Evolutionary conservation across 2,797 vertebrate genomes (phyloP).

Genomic region (Tragelaphus eurycerus): DNA sequence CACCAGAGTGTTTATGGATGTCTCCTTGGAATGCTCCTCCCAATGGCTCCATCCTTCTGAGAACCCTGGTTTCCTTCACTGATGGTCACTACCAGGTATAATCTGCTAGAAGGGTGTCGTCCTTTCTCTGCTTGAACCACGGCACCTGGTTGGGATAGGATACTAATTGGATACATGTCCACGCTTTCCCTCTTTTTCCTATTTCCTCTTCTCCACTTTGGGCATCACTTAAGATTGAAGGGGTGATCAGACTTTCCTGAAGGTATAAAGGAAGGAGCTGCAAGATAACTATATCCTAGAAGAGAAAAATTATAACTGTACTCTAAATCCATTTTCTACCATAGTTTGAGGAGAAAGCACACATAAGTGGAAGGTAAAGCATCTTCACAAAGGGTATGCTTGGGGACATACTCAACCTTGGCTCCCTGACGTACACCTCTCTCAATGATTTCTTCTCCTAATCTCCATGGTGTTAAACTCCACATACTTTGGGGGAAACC

Average conservation of each 20-base stretch:
- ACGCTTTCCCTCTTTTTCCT: background rate
- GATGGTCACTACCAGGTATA: background rate
- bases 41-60: background rate
- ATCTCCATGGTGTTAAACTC: background rate
- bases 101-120: background rate
- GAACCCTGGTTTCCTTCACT: background rate
- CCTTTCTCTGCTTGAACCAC: background rate
- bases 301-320: background rate
- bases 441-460: background rate
- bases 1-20: background rate
- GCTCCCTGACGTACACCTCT: background rate
- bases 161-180: background rate
- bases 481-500: background rate
- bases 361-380: background rate
- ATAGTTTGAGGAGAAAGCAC: background rate
- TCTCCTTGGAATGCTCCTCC: background rate
- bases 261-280: background rate
- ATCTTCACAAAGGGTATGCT: background rate
- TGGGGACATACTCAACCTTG: background rate
- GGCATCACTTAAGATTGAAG: background rate
- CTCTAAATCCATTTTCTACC: background rate
- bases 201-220: background rate
- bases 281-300: background rate
- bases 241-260: background rate
- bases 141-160: background rate